phyloP scores from a whole-genome alignment of 1,140 invertebrate species.

The Radopholus similis region DNA sequence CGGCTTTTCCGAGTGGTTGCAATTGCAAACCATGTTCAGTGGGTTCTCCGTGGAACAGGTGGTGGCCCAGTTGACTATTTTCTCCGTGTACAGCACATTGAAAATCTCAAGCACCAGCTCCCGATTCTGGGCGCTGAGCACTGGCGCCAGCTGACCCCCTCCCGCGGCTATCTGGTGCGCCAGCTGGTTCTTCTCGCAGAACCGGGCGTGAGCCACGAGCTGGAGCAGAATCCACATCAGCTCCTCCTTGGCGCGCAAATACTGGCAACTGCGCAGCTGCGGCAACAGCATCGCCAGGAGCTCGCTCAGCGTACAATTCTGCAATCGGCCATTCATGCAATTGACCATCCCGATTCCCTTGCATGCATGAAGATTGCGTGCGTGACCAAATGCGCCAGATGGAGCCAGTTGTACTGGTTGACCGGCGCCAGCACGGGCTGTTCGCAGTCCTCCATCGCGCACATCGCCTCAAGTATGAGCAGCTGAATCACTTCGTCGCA shows the following conservation, averaged over 20 bases:
- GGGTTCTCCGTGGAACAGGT: conserved; percentile 15
- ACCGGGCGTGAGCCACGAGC: conserved; percentile 33
- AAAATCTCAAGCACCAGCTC: conserved; percentile 39
- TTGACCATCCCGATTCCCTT: conserved; percentile 13
- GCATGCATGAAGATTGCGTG: conserved; percentile 29
- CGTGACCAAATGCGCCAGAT: conserved; percentile 37
- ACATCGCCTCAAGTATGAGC: conserved; percentile 47
- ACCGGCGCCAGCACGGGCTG: conserved; percentile 20
- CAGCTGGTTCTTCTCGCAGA: conserved; percentile 6
- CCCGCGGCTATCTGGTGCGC: too few species aligned
- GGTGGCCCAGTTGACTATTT: conserved; percentile 17
- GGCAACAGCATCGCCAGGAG: conserved; percentile 24
- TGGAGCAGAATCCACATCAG: conserved; percentile 45
- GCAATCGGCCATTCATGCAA: background rate
- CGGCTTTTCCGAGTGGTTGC: too few species aligned
- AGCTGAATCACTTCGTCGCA: conserved; percentile 42
- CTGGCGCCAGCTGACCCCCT: too few species aligned
- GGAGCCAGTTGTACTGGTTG: conserved; percentile 47
- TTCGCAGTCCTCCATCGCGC: conserved; percentile 37
- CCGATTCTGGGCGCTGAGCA: conserved; percentile 1
- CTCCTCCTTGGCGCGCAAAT: conserved; percentile 29
- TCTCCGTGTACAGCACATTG: conserved; percentile 37
- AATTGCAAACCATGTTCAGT: conserved; percentile 8
- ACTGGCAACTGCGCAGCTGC: conserved; percentile 34
- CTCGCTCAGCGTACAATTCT: conserved; percentile 5